These are phyloP conservation scores for Chalcosyrphus nemorum DNA, from an alignment of 2,888 invertebrate species.

Conservation along the genomic window DNA sequence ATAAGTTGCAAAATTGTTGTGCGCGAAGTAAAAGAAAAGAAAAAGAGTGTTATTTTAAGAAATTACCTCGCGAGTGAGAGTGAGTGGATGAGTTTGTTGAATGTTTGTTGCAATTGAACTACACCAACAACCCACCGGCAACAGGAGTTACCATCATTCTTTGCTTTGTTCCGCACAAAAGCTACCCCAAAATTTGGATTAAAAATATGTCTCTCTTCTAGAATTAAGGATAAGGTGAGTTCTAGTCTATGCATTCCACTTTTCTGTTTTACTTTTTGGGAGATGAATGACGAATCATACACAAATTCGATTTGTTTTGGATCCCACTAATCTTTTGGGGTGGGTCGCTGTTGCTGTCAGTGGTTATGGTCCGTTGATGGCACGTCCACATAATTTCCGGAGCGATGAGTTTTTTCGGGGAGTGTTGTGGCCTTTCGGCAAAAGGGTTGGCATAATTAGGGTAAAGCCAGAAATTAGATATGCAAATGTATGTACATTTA, in stretches of 20 bases:
- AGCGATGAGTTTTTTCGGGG: background rate
- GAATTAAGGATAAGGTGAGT: background rate
- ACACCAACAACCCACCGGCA: constrained; percentile 41
- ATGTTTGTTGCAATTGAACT: background rate
- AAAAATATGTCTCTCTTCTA: background rate
- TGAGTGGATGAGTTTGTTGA: background rate
- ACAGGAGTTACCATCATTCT: constrained; percentile 9
- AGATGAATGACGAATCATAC: constrained; percentile 11
- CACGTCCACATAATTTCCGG: constrained; percentile 22
- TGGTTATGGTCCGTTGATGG: constrained; percentile 9
- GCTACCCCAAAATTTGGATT: background rate
- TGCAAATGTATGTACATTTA: background rate
- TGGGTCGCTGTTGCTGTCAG: constrained; percentile 2
- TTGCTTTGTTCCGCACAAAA: constrained; percentile 20
- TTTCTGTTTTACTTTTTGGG: background rate
- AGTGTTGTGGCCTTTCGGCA: background rate
- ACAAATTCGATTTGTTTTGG: background rate
- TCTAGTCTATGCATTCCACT: background rate
- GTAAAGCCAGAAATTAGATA: background rate
- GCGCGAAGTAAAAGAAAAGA: background rate
- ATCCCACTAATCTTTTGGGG: background rate
- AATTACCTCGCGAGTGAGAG: too few species aligned
- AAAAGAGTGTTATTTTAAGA: constrained; percentile 2
- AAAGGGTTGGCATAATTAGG: background rate
- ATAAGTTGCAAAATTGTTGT: background rate